phyloP scores from a whole-genome alignment of 2,113 vertebrate species.

The Apaloderma vittatum region DNA sequence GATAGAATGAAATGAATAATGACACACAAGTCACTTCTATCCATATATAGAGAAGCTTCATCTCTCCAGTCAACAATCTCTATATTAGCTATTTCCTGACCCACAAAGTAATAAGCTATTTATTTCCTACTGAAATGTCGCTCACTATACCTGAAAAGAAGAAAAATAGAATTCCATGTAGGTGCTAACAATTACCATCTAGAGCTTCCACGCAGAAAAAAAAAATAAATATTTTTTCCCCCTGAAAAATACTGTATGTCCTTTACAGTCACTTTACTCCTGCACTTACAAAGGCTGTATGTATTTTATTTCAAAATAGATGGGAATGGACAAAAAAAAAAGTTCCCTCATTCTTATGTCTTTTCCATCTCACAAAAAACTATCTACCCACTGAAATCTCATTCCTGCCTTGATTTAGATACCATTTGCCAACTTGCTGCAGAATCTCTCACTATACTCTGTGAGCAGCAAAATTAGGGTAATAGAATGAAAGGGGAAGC shows the following conservation, averaged over 20 bases:
- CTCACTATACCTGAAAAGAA: background rate
- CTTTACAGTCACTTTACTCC: background rate
- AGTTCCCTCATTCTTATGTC: background rate
- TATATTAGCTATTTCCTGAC: background rate
- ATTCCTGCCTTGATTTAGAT: slow-evolving; percentile 38
- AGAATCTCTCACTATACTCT: background rate
- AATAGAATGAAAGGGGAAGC: background rate
- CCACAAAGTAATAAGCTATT: background rate
- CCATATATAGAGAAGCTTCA: background rate
- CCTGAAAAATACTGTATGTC: background rate
- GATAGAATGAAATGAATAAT: background rate
- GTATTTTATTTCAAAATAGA: slow-evolving; percentile 42
- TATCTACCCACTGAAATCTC: background rate
- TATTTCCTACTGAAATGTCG: background rate
- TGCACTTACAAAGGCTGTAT: background rate
- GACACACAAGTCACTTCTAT: background rate
- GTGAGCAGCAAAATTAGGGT: background rate
- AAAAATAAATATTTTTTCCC: background rate
- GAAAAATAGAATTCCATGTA: slow-evolving; percentile 10
- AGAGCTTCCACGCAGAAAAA: background rate
- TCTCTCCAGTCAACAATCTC: background rate
- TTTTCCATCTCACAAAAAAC: background rate
- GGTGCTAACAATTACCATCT: slow-evolving; percentile 1
- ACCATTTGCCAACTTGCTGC: background rate
- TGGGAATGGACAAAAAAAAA: background rate